Percentiles rank a stretch among this genome's conserved stretches.
These are phyloP conservation scores for Equus quagga DNA, from an alignment of 2,113 vertebrate species.

Conservation along the genomic window DNA sequence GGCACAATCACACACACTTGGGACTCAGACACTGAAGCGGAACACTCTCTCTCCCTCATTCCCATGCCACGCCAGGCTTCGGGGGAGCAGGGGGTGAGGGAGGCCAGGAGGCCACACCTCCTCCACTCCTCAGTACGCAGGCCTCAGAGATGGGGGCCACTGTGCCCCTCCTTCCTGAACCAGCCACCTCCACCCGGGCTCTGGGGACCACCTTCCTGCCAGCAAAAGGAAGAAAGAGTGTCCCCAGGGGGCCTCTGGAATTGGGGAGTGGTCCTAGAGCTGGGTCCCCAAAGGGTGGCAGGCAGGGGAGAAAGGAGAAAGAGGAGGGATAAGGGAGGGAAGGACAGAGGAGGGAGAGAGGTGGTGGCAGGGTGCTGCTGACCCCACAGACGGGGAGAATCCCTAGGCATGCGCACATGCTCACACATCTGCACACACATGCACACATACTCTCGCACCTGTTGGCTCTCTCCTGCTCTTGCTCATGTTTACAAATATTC, in stretches of 20 bases:
- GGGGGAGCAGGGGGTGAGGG: too few species aligned
- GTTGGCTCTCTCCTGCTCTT: accelerated
- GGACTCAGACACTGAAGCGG: background rate
- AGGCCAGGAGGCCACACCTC: background rate
- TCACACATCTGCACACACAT: accelerated
- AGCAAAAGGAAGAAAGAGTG: background rate
- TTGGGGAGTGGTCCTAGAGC: background rate
- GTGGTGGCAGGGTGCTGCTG: accelerated
- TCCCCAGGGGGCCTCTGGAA: background rate
- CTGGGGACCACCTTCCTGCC: background rate
- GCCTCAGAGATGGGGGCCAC: background rate
- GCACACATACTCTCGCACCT: background rate
- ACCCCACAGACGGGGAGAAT: too few species aligned
- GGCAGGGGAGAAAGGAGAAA: background rate
- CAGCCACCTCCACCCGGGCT: background rate
- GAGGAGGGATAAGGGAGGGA: too few species aligned
- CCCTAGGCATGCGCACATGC: accelerated
- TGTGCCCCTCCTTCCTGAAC: background rate
- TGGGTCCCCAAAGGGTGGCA: background rate
- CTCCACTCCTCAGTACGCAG: background rate
- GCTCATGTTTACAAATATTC: background rate
- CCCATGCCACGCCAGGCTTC: background rate
- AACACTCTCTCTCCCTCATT: background rate
- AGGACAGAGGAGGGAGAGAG: background rate
- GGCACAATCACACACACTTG: background rate